A percentile compares a stretch with the other conserved stretches of the same genome.
phyloP scores from a whole-genome alignment of 2,113 vertebrate genomes.

The Bubo scandiacus region DNA sequence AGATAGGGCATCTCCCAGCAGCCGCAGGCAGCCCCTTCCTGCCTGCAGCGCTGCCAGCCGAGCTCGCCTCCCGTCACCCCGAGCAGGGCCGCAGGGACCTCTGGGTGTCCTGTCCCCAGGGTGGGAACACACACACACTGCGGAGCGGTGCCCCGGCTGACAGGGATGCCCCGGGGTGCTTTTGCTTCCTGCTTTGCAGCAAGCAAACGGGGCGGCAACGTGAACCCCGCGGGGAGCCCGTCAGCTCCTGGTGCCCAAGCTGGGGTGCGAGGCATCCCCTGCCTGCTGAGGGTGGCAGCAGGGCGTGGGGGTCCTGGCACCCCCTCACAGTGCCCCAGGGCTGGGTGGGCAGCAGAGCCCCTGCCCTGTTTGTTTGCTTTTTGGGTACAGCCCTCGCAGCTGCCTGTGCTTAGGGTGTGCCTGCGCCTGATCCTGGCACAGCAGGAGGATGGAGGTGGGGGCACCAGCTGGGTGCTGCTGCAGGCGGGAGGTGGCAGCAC shows the following conservation, averaged over 20 bases:
- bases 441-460: not conserved
- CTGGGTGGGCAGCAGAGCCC: not conserved
- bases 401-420: fast-evolving
- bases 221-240: fast-evolving
- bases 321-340: fast-evolving
- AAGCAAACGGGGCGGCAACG: fast-evolving
- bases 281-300: not conserved
- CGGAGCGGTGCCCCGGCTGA: fast-evolving
- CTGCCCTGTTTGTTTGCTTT: not conserved
- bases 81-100: not conserved
- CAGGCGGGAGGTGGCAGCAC: not conserved
- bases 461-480: not conserved
- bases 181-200: not conserved
- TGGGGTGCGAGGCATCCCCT: not conserved
- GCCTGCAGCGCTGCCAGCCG: not conserved
- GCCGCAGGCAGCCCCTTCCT: not conserved
- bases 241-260: not conserved
- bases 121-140: not conserved
- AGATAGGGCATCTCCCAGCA: conserved; percentile 2
- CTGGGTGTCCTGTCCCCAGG: not conserved
- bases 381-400: not conserved
- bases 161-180: not conserved
- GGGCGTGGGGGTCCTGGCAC: fast-evolving
- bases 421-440: fast-evolving
- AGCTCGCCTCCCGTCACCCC: fast-evolving